phyloP scores from a whole-genome alignment of 2,888 invertebrate species.

The Cabera pusaria region DNA sequence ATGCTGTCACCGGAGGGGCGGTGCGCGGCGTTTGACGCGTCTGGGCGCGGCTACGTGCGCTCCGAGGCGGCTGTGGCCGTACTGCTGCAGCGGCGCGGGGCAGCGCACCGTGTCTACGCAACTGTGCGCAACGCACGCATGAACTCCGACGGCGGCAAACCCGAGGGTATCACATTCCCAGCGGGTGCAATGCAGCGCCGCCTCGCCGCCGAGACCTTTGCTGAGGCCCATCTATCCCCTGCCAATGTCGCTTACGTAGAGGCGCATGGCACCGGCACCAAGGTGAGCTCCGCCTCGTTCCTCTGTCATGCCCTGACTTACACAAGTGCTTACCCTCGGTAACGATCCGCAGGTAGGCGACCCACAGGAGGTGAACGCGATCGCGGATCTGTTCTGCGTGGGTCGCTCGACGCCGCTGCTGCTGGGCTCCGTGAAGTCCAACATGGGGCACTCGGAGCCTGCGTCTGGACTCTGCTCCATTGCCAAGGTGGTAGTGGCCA shows the following conservation, averaged over 20 bases:
- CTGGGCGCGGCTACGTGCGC: constrained; percentile 95
- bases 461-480: constrained; percentile 95
- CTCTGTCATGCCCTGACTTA: not conserved
- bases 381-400: constrained; percentile 95
- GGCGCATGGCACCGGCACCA: constrained; percentile 99
- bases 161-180: constrained; percentile 94
- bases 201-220: constrained; percentile 93
- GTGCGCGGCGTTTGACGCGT: constrained; percentile 97
- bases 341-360: constrained; percentile 91
- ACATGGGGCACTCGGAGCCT: constrained; percentile 99
- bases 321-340: not conserved
- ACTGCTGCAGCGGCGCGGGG: constrained; percentile 90
- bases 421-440: constrained; percentile 98
- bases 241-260: constrained; percentile 95
- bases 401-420: constrained; percentile 89
- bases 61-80: constrained; percentile 94
- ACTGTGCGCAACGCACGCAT: constrained; percentile 93
- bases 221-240: constrained; percentile 92
- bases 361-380: constrained; percentile 98
- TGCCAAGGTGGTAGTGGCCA: constrained; percentile 94
- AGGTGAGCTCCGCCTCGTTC: constrained; percentile 72
- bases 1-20: constrained; percentile 96
- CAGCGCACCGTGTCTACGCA: constrained; percentile 92
- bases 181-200: constrained; percentile 91
- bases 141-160: constrained; percentile 97